These are phyloP conservation scores for Syngnathus floridae DNA, from an alignment of 2,113 vertebrate genomes.

Conservation along the genomic window DNA sequence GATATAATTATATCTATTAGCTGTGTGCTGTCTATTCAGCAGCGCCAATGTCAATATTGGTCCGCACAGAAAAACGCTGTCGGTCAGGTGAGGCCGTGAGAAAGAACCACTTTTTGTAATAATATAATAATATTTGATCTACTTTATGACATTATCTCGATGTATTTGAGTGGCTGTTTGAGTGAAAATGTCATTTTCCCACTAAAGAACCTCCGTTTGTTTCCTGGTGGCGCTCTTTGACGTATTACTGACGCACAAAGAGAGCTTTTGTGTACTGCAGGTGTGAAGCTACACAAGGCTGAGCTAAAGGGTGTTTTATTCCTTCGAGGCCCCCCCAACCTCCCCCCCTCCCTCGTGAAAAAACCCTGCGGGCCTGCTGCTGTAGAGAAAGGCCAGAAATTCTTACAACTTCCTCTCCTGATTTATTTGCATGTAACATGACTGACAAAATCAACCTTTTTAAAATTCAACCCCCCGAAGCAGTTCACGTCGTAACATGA, in stretches of 20 bases:
- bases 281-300: constrained; percentile 52
- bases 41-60: constrained; percentile 62
- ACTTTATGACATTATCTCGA: neutral
- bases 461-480: neutral
- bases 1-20: constrained; percentile 61
- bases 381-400: constrained; percentile 67
- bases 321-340: constrained; percentile 25
- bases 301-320: constrained; percentile 44
- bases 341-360: neutral
- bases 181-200: constrained; percentile 20
- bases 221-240: constrained; percentile 26
- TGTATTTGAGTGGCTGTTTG: neutral
- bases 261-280: constrained; percentile 56
- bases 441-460: neutral
- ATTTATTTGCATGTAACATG: constrained; percentile 53
- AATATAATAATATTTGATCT: neutral
- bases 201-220: constrained; percentile 13
- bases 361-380: constrained; percentile 39
- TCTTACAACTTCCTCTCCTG: constrained; percentile 59
- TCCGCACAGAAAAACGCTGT: constrained; percentile 39
- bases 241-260: constrained; percentile 40
- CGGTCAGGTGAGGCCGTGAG: constrained; percentile 5
- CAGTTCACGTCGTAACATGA: neutral
- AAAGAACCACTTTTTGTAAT: constrained; percentile 2
- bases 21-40: constrained; percentile 34